These are phyloP conservation scores for Peromyscus aztecus DNA, from an alignment of 2,797 vertebrate species.

Conservation along the genomic window DNA sequence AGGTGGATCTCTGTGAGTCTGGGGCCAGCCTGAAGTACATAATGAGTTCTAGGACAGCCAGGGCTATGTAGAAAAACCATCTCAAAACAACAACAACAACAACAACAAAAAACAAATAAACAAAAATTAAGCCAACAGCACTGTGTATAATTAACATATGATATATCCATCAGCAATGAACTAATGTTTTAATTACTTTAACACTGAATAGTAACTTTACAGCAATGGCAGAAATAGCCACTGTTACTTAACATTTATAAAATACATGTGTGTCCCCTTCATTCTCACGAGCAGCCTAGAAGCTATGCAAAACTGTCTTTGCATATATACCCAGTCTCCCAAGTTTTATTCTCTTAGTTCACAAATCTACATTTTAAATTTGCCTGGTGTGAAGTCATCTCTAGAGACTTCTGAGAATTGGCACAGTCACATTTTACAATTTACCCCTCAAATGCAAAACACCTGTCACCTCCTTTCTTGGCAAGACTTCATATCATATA, in stretches of 20 bases:
- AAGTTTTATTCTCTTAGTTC: neutral
- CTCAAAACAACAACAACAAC: neutral
- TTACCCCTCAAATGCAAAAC: neutral
- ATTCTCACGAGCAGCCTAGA: neutral
- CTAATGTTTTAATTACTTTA: neutral
- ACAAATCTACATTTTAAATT: neutral
- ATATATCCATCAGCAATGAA: neutral
- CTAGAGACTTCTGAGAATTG: neutral
- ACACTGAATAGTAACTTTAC: neutral
- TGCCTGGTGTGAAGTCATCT: neutral
- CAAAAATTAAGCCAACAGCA: neutral
- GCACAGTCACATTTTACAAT: neutral
- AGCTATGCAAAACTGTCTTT: neutral
- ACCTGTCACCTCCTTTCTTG: neutral
- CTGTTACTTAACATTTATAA: neutral
- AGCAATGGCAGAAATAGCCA: neutral
- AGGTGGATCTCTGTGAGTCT: neutral
- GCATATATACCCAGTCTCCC: neutral
- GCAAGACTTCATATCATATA: neutral
- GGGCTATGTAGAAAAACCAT: neutral
- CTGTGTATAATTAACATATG: neutral
- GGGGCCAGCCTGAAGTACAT: neutral
- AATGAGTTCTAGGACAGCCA: neutral
- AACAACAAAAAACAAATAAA: neutral
- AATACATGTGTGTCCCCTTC: neutral